Conservation (phyloP, 2,113 vertebrate genomes). For the Myrmophylax atrothorax region DNA sequence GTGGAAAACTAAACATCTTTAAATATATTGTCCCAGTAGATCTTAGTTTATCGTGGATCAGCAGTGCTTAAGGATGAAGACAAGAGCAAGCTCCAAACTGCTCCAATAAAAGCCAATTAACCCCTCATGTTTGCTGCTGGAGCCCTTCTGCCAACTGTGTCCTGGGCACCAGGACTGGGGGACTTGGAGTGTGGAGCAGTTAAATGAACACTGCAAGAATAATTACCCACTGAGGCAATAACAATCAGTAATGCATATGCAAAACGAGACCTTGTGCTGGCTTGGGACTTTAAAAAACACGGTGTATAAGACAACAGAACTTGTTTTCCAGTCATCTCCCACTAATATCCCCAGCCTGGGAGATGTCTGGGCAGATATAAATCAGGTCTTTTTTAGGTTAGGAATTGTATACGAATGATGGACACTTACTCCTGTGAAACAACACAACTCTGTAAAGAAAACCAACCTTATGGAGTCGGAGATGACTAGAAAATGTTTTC, state of each 20-base stretch:
- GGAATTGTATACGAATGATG: background rate
- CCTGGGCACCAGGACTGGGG: accelerated
- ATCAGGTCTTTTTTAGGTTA: background rate
- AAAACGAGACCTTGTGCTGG: background rate
- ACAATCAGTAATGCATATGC: background rate
- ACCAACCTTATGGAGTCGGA: background rate
- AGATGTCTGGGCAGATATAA: background rate
- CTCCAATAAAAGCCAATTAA: conserved; percentile 73
- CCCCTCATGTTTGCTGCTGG: conserved; percentile 25
- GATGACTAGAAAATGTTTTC: conserved; percentile 15
- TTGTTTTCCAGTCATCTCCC: background rate
- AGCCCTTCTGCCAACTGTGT: background rate
- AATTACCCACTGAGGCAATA: background rate
- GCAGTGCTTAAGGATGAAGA: conserved; percentile 59
- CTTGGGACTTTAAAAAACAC: background rate
- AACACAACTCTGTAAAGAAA: background rate
- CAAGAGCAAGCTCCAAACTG: conserved; percentile 47
- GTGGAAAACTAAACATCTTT: conserved; percentile 57
- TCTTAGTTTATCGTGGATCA: conserved; percentile 47
- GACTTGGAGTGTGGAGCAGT: background rate
- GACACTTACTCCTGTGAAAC: background rate
- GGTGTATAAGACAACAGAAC: background rate
- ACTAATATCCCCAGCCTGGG: background rate
- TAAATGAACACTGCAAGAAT: background rate
- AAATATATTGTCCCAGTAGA: conserved; percentile 64